phyloP scores from a whole-genome alignment of 2,888 invertebrate genomes.

The Tridacna crocea region DNA sequence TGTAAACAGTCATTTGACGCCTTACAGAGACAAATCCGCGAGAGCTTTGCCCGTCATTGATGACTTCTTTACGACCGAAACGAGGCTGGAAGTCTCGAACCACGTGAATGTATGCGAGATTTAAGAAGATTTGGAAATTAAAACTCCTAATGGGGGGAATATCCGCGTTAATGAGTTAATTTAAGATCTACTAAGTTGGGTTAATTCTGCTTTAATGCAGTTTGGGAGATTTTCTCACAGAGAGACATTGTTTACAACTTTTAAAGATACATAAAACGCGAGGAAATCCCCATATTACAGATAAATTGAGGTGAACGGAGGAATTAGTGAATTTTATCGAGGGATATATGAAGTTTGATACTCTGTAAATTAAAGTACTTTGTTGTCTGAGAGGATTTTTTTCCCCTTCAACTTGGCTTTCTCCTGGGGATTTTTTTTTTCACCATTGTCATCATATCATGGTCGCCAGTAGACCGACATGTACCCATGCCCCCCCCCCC shows the following conservation, averaged over 20 bases:
- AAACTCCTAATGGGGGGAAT: conserved; percentile 58
- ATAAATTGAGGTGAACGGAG: conserved; percentile 20
- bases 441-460: not conserved
- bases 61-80: conserved; percentile 61
- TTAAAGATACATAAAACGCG: conserved; percentile 46
- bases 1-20: conserved; percentile 60
- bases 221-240: conserved; percentile 57
- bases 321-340: conserved; percentile 14
- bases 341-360: conserved; percentile 10
- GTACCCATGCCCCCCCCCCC: too few species aligned
- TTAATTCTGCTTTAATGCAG: conserved; percentile 64
- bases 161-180: conserved; percentile 61
- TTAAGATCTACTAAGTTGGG: conserved; percentile 60
- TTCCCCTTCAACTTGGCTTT: not conserved
- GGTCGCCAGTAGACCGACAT: not conserved
- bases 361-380: conserved; percentile 4
- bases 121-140: conserved; percentile 62
- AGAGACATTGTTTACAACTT: conserved; percentile 49
- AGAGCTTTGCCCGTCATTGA: conserved; percentile 46
- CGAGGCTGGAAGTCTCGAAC: conserved; percentile 58
- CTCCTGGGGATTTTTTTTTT: not conserved
- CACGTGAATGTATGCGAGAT: conserved; percentile 56
- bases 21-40: conserved; percentile 44
- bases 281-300: conserved; percentile 19
- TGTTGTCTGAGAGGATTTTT: not conserved